phyloP scores from a whole-genome alignment of 2,797 vertebrate species.

The Clamator glandarius region DNA sequence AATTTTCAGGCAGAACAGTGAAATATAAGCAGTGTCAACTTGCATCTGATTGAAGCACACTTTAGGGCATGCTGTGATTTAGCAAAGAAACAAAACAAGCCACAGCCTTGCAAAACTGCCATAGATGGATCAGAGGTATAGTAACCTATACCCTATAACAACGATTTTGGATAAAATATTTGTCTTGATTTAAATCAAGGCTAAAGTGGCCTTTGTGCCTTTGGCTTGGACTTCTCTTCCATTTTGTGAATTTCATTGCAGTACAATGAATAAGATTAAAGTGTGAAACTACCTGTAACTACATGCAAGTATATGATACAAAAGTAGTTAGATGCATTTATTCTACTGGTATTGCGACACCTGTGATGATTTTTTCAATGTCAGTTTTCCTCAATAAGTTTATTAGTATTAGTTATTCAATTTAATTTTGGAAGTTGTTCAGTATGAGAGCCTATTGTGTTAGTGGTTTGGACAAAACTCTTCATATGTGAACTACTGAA shows the following conservation, averaged over 20 bases:
- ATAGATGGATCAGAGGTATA: background rate
- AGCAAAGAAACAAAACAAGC: background rate
- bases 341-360: background rate
- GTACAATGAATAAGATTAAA: background rate
- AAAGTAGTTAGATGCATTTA: background rate
- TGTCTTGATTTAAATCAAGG: background rate
- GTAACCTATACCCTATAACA: background rate
- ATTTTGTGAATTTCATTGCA: background rate
- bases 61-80: background rate
- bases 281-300: background rate
- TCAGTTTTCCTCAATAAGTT: background rate
- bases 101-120: background rate
- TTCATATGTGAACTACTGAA: background rate
- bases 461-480: background rate
- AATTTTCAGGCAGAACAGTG: background rate
- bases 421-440: background rate
- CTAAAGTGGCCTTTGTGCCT: background rate
- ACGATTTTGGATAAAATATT: background rate
- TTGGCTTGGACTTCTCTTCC: background rate
- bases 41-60: background rate
- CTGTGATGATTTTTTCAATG: background rate
- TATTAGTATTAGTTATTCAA: background rate
- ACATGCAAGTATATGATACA: background rate
- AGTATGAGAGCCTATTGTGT: background rate
- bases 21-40: background rate